phyloP scores from a whole-genome alignment of 1,140 invertebrate species.

The Mamestra configurata region DNA sequence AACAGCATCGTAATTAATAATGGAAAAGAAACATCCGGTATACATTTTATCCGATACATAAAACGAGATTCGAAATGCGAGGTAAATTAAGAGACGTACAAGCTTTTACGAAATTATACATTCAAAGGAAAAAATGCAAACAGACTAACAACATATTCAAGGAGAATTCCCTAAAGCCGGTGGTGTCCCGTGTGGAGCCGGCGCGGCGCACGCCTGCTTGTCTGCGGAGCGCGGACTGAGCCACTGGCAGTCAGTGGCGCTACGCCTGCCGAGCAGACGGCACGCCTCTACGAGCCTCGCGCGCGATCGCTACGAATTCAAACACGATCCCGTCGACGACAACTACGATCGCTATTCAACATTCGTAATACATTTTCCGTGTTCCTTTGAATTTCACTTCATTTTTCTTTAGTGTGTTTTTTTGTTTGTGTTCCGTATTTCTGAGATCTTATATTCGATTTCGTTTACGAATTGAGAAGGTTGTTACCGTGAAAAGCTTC shows the following conservation, averaged over 20 bases:
- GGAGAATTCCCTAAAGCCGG: constrained; percentile 28
- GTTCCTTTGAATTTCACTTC: constrained; percentile 9
- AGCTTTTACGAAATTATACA: constrained; percentile 17
- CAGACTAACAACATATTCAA: constrained; percentile 34
- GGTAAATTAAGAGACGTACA: constrained; percentile 11
- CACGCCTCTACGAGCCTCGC: constrained; percentile 59
- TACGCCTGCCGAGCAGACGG: constrained; percentile 66
- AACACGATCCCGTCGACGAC: constrained; percentile 68
- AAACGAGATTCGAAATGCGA: constrained; percentile 5
- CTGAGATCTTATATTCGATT: constrained; percentile 3
- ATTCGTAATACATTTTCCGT: not conserved
- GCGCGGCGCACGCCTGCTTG: constrained; percentile 56
- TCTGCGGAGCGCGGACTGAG: constrained; percentile 48
- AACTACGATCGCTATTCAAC: constrained; percentile 8
- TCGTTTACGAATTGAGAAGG: constrained; percentile 5
- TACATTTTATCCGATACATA: not conserved
- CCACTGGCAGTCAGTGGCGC: constrained; percentile 67
- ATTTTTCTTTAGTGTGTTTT: constrained; percentile 49
- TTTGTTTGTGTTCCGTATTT: constrained; percentile 37
- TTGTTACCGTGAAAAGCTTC: constrained; percentile 44
- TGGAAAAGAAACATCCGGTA: not conserved
- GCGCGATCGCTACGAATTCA: constrained; percentile 65
- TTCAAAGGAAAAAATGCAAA: constrained; percentile 27
- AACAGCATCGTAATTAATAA: not conserved
- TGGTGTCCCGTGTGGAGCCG: not conserved